Evolutionary conservation across 2,888 invertebrate species (phyloP).

Genomic region (Steinernema scapterisci): DNA sequence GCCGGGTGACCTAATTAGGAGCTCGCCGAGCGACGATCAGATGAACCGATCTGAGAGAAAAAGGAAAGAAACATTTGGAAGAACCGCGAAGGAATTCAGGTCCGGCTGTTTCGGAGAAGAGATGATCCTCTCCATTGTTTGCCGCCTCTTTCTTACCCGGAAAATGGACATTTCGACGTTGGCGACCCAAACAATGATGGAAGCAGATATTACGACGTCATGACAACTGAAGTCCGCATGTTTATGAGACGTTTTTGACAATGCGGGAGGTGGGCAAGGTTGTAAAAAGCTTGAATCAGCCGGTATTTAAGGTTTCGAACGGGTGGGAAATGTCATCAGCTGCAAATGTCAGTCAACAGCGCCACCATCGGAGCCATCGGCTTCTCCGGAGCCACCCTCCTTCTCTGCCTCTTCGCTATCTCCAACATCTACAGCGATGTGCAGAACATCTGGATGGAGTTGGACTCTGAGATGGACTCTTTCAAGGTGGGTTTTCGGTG

Average conservation of each 20-base stretch:
- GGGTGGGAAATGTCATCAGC: not conserved
- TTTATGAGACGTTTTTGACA: not conserved
- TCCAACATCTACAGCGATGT: conserved; percentile 45
- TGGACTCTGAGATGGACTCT: conserved; percentile 46
- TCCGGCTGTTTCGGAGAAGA: not conserved
- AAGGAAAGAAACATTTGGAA: not conserved
- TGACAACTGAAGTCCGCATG: not conserved
- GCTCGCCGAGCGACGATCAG: not conserved
- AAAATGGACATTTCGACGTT: not conserved
- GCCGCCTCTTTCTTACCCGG: not conserved
- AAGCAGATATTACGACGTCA: not conserved
- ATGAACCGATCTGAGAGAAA: not conserved
- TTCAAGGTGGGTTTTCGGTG: conserved; percentile 22
- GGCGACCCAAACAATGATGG: not conserved
- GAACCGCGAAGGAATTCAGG: not conserved
- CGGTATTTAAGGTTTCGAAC: not conserved
- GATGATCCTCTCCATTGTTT: not conserved
- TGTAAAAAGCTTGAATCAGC: not conserved
- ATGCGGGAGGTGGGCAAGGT: conserved; percentile 19
- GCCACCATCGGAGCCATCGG: conserved; percentile 47
- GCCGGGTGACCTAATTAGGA: conserved; percentile 5
- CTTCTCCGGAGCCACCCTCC: conserved; percentile 44
- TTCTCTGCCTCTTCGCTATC: conserved; percentile 42
- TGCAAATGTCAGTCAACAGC: conserved; percentile 45
- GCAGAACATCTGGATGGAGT: conserved; percentile 46